Evolutionary conservation across 2,113 vertebrate species (phyloP), one percentile per base, ranked within the genome.

Genomic region (Gobius niger): DNA sequence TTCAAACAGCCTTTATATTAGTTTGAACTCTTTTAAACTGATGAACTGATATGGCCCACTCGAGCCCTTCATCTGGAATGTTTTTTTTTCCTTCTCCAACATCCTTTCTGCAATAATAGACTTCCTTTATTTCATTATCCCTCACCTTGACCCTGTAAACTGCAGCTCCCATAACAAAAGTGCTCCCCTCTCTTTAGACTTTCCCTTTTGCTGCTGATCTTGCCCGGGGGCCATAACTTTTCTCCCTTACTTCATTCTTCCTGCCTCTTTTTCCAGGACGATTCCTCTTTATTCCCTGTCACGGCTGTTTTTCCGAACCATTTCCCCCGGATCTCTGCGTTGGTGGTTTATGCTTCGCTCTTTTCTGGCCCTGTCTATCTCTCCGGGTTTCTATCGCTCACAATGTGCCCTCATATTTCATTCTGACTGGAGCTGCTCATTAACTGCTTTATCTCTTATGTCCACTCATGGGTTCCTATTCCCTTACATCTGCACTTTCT

Each of bases 361-460:
- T 52, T 44, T 18, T 24, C 12, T 63, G 12, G 47, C 13, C 47
- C 24, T 54, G 10, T 50, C 47, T 73, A 56, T 73, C 63, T 15
- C 7, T 53, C 18, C 7, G 71, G 34, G 50, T 71, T 71, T 52
- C 64, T 53, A 62, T 86, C 70, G 34, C 57, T 74, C 61, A 68
- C 40, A 10, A 46, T 63, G 49, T 72, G 74, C 65, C 52, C 63
- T 75, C 68, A 68, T 81, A 67, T 63, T 82, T 82, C 83, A 82
- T 72, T 81, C 67, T 65, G 63, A 62, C 81, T 67, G 72, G 66
- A 67, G 24, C 66, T 80, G 42, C 78, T 82, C 78, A 87, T 85
- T 81, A 85, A 56, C 44, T n/a, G 46, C 50, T 72, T 71, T 41
- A 69, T 77, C 68, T 63, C 47, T 76, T 65, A 44, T 70, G 52